Conservation (phyloP, 2,113 vertebrate genomes). For the Hippopotamus amphibius region DNA sequence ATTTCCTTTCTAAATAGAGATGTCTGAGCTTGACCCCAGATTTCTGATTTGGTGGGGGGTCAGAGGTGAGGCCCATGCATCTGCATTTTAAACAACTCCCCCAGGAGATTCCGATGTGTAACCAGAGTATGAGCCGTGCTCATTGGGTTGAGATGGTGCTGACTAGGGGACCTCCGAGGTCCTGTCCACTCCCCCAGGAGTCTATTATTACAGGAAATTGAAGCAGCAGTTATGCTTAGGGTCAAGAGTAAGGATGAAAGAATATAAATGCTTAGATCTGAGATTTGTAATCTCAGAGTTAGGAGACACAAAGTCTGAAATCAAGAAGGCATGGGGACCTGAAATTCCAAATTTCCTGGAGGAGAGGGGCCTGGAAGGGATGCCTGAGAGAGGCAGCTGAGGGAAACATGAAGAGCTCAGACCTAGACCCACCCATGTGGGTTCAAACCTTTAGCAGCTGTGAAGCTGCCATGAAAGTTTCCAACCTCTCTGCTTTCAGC, state of each 20-base stretch:
- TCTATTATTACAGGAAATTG: background rate
- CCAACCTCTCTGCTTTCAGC: background rate
- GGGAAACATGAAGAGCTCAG: background rate
- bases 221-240: background rate
- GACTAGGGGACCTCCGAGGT: too few relatives aligned
- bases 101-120: background rate
- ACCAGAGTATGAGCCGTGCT: accelerated
- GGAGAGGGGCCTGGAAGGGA: background rate
- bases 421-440: too few relatives aligned
- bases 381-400: background rate
- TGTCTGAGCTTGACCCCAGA: background rate
- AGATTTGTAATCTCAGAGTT: background rate
- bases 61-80: background rate
- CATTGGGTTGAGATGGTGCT: background rate
- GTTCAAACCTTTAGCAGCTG: accelerated
- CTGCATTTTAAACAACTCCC: background rate
- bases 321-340: background rate
- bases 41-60: background rate
- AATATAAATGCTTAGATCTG: background rate
- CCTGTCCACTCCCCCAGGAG: background rate
- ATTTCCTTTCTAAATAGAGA: background rate
- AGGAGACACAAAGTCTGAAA: background rate
- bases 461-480: accelerated
- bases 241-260: slow-evolving; percentile 24
- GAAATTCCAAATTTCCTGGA: background rate